phyloP scores from a whole-genome alignment of 2,888 invertebrate species.

The Tachina fera region DNA sequence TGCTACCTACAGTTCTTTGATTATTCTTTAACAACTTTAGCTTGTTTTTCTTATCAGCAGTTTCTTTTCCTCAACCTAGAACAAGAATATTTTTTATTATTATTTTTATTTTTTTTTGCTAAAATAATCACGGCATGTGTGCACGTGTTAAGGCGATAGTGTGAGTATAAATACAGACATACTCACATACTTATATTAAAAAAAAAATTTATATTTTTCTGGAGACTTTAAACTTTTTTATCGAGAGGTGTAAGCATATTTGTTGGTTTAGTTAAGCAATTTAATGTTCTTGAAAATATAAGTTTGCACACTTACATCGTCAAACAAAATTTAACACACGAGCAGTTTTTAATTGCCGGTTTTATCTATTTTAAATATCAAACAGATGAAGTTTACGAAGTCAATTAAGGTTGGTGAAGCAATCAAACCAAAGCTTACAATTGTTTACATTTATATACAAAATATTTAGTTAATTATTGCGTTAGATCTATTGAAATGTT shows the following conservation, averaged over 20 bases:
- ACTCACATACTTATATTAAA: too few species aligned
- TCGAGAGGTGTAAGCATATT: conserved; percentile 1
- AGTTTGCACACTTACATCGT: background rate
- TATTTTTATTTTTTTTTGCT: background rate
- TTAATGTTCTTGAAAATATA: conserved; percentile 14
- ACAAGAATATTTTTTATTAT: background rate
- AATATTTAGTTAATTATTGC: too few species aligned
- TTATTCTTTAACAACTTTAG: background rate
- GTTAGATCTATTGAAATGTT: too few species aligned
- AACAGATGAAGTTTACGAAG: background rate
- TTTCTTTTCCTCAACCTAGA: background rate
- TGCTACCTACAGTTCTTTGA: background rate
- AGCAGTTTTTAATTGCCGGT: conserved; percentile 40
- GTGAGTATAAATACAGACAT: background rate
- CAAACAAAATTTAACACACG: conserved; percentile 8
- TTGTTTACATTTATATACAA: too few species aligned
- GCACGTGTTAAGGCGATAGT: background rate
- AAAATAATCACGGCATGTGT: background rate
- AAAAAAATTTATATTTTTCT: background rate
- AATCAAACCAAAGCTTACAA: too few species aligned
- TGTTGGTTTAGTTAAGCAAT: background rate
- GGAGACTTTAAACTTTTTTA: conserved; percentile 22
- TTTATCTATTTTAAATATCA: background rate
- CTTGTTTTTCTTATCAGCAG: conserved; percentile 3
- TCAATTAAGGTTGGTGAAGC: too few species aligned